Percentiles rank a stretch among this genome's conserved stretches.
These are phyloP conservation scores for Parnassius orleans DNA, from an alignment of 2,888 invertebrate genomes.

Conservation along the genomic window DNA sequence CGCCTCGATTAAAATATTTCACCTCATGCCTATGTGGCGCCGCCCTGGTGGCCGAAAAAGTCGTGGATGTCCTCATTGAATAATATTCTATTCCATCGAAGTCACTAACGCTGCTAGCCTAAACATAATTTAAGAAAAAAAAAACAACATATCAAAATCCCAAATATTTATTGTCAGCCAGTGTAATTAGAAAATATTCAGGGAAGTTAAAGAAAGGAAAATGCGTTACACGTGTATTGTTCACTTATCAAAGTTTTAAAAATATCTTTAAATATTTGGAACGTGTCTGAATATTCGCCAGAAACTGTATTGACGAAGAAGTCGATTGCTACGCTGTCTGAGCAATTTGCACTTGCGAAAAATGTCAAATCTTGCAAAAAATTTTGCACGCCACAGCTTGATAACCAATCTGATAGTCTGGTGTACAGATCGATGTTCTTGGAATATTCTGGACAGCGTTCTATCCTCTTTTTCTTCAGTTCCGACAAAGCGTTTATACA, in stretches of 20 bases:
- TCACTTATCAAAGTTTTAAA: neutral
- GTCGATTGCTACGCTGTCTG: neutral
- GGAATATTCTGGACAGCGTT: constrained; percentile 1
- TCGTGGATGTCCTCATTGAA: no score
- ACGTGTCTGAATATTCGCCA: neutral
- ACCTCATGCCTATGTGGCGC: no score
- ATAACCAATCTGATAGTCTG: neutral
- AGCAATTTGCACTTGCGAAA: neutral
- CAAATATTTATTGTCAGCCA: no score
- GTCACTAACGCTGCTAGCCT: no score
- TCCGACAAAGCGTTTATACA: neutral
- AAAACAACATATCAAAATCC: no score
- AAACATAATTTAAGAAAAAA: no score
- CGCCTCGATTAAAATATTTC: no score
- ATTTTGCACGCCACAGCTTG: constrained; percentile 5
- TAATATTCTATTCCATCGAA: no score
- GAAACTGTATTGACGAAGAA: constrained; percentile 1
- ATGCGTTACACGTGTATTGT: neutral
- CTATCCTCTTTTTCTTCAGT: neutral
- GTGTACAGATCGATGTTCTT: constrained; percentile 5
- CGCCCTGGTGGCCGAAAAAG: no score
- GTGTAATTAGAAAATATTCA: neutral
- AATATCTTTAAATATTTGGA: constrained; percentile 1
- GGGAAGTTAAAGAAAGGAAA: constrained; percentile 5
- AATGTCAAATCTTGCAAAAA: neutral